A percentile compares a stretch with the other conserved stretches of the same genome.
Evolutionary conservation across 2,888 invertebrate genomes (phyloP).

Genomic region (Scaptomyza caliginosa): DNA sequence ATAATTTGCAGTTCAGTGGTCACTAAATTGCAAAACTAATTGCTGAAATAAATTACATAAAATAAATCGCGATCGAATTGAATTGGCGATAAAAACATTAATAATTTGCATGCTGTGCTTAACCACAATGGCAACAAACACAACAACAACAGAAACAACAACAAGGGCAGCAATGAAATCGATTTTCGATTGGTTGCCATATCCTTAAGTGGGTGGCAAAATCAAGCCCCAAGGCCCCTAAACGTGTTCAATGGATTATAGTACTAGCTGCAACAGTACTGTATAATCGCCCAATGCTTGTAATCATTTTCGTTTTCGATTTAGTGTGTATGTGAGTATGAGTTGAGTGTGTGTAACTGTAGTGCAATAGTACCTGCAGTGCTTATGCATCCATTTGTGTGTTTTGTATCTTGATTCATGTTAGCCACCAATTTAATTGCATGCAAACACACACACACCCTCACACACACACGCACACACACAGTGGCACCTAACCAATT

Average conservation of each 20-base stretch:
- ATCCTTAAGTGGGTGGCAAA: slow-evolving; percentile 1
- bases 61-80: slow-evolving; percentile 69
- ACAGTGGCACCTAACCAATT: neutral
- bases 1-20: slow-evolving; percentile 60
- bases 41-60: slow-evolving; percentile 75
- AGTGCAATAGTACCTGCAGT: slow-evolving; percentile 11
- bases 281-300: neutral
- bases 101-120: slow-evolving; percentile 60
- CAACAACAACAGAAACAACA: neutral
- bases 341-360: neutral
- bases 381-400: slow-evolving; percentile 18
- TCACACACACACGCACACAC: slow-evolving; percentile 47
- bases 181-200: slow-evolving; percentile 17
- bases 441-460: slow-evolving; percentile 52
- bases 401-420: slow-evolving; percentile 52
- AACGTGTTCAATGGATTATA: slow-evolving; percentile 13
- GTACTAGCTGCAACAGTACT: neutral
- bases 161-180: slow-evolving; percentile 4
- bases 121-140: slow-evolving; percentile 35
- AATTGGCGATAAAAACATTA: slow-evolving; percentile 68
- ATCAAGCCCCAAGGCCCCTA: neutral
- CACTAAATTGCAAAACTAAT: slow-evolving; percentile 68
- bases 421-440: slow-evolving; percentile 70
- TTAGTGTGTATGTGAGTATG: neutral
- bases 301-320: neutral